Conservation (phyloP, 2,797 vertebrate species). For the Zenarchopterus dispar region DNA sequence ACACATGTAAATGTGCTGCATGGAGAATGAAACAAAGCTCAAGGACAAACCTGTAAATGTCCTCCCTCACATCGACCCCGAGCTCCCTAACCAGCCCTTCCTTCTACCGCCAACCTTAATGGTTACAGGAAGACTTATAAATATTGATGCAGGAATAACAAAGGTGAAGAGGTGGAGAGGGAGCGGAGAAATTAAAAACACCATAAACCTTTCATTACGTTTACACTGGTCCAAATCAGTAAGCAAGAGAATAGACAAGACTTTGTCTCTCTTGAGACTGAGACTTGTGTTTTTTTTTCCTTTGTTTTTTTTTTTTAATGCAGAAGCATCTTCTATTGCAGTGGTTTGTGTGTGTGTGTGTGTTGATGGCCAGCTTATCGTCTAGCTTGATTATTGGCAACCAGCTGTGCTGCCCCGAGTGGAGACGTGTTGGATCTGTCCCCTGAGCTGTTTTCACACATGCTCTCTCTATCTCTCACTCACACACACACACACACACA, state of each 20-base stretch:
- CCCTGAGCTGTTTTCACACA: constrained; percentile 17
- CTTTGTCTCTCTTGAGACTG: background rate
- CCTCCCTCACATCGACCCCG: background rate
- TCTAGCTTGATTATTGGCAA: too few species aligned
- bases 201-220: constrained; percentile 45
- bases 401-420: too few species aligned
- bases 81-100: background rate
- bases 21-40: constrained; percentile 16
- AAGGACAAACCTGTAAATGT: constrained; percentile 28
- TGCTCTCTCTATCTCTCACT: too few species aligned
- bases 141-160: constrained; percentile 64
- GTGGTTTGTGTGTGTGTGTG: background rate
- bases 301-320: constrained; percentile 26
- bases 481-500: too few species aligned
- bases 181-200: constrained; percentile 44
- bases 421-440: too few species aligned
- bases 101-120: constrained; percentile 27
- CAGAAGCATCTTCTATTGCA: constrained; percentile 19
- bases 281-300: constrained; percentile 1
- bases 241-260: constrained; percentile 12
- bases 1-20: constrained; percentile 12
- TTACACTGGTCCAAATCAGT: constrained; percentile 44
- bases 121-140: constrained; percentile 48
- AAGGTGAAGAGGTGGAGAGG: constrained; percentile 36
- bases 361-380: too few species aligned